Evolutionary conservation across 2,113 vertebrate genomes (phyloP).

Genomic region (Sylvilagus bachmani): DNA sequence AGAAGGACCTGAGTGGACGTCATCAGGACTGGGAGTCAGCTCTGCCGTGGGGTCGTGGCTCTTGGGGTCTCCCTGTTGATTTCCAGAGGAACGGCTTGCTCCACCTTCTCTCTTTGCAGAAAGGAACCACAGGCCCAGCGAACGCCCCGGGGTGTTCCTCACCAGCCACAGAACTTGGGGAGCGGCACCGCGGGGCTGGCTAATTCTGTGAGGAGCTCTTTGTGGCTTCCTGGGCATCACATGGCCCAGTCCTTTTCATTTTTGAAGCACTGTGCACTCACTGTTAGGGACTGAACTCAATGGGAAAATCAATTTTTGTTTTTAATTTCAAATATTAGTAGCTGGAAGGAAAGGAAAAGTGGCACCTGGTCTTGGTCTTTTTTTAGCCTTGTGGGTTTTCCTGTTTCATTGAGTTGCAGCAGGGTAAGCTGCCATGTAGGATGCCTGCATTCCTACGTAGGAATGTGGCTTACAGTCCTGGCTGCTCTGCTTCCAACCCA

Average conservation of each 20-base stretch:
- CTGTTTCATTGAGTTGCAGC: background rate
- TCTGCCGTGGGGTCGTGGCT: background rate
- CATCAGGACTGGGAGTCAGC: background rate
- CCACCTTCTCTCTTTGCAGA: slow-evolving; percentile 13
- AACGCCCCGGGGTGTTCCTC: background rate
- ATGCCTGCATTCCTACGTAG: no score
- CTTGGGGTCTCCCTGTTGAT: background rate
- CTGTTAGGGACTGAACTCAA: slow-evolving; percentile 51
- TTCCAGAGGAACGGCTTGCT: slow-evolving; percentile 36
- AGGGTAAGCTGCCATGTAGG: no score
- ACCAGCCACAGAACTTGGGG: background rate
- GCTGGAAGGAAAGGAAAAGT: background rate
- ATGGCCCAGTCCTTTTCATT: background rate
- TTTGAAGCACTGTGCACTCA: background rate
- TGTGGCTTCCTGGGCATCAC: background rate
- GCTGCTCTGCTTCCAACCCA: no score
- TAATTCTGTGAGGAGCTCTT: slow-evolving; percentile 12
- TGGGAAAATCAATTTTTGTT: slow-evolving; percentile 33
- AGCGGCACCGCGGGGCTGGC: background rate
- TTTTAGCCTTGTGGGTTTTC: background rate
- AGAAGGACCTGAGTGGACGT: background rate
- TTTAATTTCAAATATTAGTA: slow-evolving; percentile 15
- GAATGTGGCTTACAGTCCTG: no score
- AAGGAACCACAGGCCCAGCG: slow-evolving; percentile 40
- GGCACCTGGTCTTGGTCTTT: background rate